A percentile compares a stretch with the other conserved stretches of the same genome.
These are phyloP conservation scores for Apodemia zela DNA, from an alignment of 2,888 invertebrate genomes.

Conservation along the genomic window DNA sequence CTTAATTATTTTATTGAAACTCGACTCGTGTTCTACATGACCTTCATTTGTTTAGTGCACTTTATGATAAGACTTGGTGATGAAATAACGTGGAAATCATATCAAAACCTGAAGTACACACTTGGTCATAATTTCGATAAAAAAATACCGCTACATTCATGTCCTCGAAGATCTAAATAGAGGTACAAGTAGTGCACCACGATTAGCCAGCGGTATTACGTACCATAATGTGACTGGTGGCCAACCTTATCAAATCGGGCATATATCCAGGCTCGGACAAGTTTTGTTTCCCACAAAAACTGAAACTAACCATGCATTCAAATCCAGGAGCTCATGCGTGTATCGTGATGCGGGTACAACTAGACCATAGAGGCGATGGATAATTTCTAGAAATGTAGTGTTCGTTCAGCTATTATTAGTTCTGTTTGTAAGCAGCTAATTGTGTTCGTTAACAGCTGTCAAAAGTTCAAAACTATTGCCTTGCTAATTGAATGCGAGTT, in stretches of 20 bases:
- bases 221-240: too few relatives aligned
- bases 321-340: too few relatives aligned
- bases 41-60: conserved; percentile 46
- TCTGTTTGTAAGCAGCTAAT: conserved; percentile 52
- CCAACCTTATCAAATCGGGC: too few relatives aligned
- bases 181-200: too few relatives aligned
- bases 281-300: too few relatives aligned
- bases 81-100: conserved; percentile 1
- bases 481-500: conserved; percentile 67
- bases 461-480: conserved; percentile 63
- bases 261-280: too few relatives aligned
- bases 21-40: conserved; percentile 41
- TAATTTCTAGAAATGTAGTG: conserved; percentile 12
- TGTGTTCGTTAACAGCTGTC: conserved; percentile 57
- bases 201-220: too few relatives aligned
- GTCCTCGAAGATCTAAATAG: too few relatives aligned
- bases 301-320: too few relatives aligned
- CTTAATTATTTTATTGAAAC: conserved; percentile 31
- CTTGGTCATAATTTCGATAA: not conserved
- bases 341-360: not conserved
- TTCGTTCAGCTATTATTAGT: conserved; percentile 41
- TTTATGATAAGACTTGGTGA: conserved; percentile 24
- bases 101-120: not conserved
- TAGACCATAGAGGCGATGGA: not conserved
- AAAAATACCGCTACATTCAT: not conserved